Percentiles rank a stretch among this genome's conserved stretches.
These are phyloP conservation scores for Equus quagga DNA, from an alignment of 2,113 vertebrate genomes.

Conservation along the genomic window DNA sequence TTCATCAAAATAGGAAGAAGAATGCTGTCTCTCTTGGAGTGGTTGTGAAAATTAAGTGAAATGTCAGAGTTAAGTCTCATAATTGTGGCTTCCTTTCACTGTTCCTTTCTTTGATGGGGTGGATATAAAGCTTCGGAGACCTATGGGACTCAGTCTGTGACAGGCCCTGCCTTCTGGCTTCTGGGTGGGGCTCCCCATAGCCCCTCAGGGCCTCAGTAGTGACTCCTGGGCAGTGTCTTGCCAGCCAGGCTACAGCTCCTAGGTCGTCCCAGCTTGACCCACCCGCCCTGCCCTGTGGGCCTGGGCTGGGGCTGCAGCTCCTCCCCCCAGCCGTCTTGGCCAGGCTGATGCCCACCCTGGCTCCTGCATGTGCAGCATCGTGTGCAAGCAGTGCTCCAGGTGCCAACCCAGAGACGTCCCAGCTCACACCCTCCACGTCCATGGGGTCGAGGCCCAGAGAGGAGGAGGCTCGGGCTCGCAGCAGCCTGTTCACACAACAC, in stretches of 20 bases:
- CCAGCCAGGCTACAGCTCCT: too few species aligned
- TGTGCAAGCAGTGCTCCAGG: neutral
- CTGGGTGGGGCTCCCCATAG: neutral
- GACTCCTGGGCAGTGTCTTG: neutral
- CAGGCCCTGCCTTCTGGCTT: neutral
- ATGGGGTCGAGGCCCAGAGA: neutral
- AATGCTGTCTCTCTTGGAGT: too few species aligned
- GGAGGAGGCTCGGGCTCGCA: neutral
- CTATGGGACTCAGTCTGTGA: neutral
- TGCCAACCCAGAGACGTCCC: neutral
- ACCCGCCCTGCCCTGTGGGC: accelerated
- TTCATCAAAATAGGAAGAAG: neutral
- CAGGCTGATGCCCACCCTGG: neutral
- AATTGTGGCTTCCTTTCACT: neutral
- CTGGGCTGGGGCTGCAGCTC: neutral
- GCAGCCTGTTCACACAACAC: too few species aligned
- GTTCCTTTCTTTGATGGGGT: neutral
- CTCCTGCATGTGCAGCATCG: neutral
- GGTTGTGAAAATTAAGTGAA: neutral
- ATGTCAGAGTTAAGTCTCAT: neutral
- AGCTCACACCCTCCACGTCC: neutral
- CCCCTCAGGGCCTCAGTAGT: neutral
- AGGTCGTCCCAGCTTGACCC: neutral
- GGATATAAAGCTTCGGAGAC: neutral
- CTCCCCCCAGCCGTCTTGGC: neutral